Evolutionary conservation across 2,113 vertebrate species (phyloP).

Genomic region (Amphilophus citrinellus): DNA sequence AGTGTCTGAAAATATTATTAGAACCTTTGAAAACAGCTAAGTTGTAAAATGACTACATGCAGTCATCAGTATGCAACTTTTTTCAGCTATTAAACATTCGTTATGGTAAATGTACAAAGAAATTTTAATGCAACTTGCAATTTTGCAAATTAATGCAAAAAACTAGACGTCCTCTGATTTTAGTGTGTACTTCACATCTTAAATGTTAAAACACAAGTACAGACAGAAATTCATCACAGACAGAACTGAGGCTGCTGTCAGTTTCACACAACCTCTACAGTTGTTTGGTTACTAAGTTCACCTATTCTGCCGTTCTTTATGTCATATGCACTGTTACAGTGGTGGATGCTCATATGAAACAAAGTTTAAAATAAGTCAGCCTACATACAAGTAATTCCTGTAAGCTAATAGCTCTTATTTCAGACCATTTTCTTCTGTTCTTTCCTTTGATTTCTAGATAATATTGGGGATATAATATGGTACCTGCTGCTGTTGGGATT

Average conservation of each 20-base stretch:
- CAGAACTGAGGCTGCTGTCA: too few relatives aligned
- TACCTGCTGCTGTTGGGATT: not conserved
- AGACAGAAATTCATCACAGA: not conserved
- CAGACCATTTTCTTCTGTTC: too few relatives aligned
- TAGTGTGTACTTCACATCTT: accelerated
- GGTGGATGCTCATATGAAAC: not conserved
- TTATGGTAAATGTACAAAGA: not conserved
- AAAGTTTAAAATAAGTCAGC: not conserved
- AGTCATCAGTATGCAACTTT: not conserved
- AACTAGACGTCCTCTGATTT: not conserved
- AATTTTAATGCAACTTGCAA: not conserved
- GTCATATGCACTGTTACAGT: not conserved
- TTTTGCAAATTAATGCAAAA: not conserved
- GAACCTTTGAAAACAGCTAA: not conserved
- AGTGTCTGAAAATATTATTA: not conserved
- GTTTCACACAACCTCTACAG: too few relatives aligned
- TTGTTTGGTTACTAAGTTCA: too few relatives aligned
- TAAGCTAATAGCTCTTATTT: too few relatives aligned
- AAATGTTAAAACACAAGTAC: not conserved
- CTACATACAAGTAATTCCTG: not conserved
- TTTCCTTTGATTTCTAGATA: too few relatives aligned
- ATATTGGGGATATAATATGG: too few relatives aligned
- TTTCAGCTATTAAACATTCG: not conserved
- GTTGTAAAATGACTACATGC: not conserved
- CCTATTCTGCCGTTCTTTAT: too few relatives aligned